Evolutionary conservation across 2,888 invertebrate species (phyloP).

Genomic region (Thysanoteuthis rhombus): DNA sequence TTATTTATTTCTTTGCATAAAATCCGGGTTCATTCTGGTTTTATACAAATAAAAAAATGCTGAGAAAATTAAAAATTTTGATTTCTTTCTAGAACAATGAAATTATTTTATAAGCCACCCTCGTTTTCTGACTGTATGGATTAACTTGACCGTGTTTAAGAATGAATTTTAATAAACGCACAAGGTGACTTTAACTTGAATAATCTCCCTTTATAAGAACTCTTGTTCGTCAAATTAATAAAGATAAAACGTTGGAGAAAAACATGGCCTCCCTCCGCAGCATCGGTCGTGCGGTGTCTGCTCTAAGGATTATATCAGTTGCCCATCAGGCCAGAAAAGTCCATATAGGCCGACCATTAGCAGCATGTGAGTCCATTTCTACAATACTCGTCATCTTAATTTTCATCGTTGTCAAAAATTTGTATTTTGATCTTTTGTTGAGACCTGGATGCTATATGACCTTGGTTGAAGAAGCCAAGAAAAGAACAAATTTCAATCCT

Average conservation of each 20-base stretch:
- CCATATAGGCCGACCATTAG: background rate
- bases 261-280: constrained; percentile 18
- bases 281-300: background rate
- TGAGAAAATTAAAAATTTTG: no score
- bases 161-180: background rate
- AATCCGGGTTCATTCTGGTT: no score
- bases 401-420: background rate
- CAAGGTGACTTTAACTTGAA: background rate
- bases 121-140: no score
- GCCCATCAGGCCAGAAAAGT: background rate
- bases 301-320: background rate
- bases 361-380: constrained; percentile 16
- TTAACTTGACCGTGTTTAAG: no score
- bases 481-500: no score
- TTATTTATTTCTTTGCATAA: no score
- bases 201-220: background rate
- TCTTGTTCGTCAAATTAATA: background rate
- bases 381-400: background rate
- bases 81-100: no score
- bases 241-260: background rate
- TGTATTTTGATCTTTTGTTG: background rate
- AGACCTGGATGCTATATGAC: background rate
- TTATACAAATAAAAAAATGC: no score
- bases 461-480: background rate
- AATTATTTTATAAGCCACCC: no score